Conservation (phyloP, 2,797 vertebrate genomes). For the Paratrypauchen microcephalus region DNA sequence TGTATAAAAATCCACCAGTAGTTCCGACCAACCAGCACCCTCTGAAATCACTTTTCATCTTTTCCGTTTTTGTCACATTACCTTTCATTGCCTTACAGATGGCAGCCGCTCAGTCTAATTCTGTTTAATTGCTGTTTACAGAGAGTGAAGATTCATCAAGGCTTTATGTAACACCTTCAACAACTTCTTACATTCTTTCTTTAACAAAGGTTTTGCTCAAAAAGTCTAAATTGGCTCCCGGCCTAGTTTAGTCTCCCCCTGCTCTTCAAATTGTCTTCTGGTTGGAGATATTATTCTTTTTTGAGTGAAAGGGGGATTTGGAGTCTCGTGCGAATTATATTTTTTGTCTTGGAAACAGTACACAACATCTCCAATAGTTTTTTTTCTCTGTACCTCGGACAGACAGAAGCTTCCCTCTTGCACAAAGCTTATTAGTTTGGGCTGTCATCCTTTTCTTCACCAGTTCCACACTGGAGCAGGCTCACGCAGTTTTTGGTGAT, state of each 20-base stretch:
- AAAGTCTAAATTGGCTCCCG: conserved; percentile 60
- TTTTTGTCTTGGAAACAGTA: conserved; percentile 54
- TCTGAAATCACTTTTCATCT: conserved; percentile 31
- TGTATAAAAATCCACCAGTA: no score
- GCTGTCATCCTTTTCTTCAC: conserved; percentile 39
- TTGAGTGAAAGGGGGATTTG: conserved; percentile 58
- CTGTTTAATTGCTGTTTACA: conserved; percentile 50
- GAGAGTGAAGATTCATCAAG: conserved; percentile 29
- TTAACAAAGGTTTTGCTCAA: conserved; percentile 26
- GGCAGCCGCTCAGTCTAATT: conserved; percentile 20
- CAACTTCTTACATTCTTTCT: conserved; percentile 5
- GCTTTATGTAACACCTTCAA: conserved; percentile 49
- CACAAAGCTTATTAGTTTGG: conserved; percentile 62
- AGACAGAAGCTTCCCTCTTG: conserved; percentile 57
- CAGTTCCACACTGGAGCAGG: conserved; percentile 26
- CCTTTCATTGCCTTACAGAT: conserved; percentile 42
- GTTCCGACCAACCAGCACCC: neutral
- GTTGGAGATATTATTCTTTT: conserved; percentile 61
- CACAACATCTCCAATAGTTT: conserved; percentile 54
- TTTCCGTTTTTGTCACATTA: conserved; percentile 42
- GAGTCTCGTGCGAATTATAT: conserved; percentile 43
- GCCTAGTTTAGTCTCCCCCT: conserved; percentile 42
- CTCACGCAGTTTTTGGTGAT: conserved; percentile 52
- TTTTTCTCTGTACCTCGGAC: conserved; percentile 54
- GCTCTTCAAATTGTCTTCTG: conserved; percentile 61